Base-by-base conservation (phyloP, 1,140 invertebrate species). In the Drosophila athabasca region DNA sequence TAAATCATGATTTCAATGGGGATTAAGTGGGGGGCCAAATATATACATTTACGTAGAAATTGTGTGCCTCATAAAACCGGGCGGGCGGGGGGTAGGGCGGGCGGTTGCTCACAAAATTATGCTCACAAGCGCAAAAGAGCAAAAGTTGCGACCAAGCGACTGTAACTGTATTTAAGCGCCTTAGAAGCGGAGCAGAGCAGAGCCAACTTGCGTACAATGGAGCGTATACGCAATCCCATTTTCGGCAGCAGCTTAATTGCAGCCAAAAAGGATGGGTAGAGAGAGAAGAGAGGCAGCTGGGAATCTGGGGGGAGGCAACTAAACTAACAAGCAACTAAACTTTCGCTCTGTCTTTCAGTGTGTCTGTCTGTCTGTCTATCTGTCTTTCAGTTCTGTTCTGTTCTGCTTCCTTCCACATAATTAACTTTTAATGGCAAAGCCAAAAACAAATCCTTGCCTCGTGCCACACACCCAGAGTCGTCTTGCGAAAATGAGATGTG, bases 141-240 rank as follows among this genome's bases (percentile, higher is more conserved):
- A 43, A 68, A 69, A 69, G 24, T 69, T 69, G 35, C 9, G 0
- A 13, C 35, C 35, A 11, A 39, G 11, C 35, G 11, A 39, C 35
- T 5, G 35, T 39, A 39, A 11, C 11, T 39, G 35, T 75, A 69
- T 53, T 74, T 75, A 85, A 85, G 82, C 74, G 65, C 65, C 74
- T 85, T 85, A 82, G 72, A 4, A 39, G 35, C 3, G 4, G 4
- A 39, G 35, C 11, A 11, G 0, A 13, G 35, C 3, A 5, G 35
- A 68, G 81, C 61, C 53, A 60, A 62, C 50, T 39, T 72, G 62
- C 70, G 78, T 76, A 87, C 82, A 65, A 72, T 44, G 66, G 52
- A 24, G 82, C 82, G 82, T 88, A 87, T 88, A 69, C 83, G 53
- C 80, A 87, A 87, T 87, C 83, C 79, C 59, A 76, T 85, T 87